phyloP scores from a whole-genome alignment of 1,140 invertebrate genomes.

The Euborellia annulipes region DNA sequence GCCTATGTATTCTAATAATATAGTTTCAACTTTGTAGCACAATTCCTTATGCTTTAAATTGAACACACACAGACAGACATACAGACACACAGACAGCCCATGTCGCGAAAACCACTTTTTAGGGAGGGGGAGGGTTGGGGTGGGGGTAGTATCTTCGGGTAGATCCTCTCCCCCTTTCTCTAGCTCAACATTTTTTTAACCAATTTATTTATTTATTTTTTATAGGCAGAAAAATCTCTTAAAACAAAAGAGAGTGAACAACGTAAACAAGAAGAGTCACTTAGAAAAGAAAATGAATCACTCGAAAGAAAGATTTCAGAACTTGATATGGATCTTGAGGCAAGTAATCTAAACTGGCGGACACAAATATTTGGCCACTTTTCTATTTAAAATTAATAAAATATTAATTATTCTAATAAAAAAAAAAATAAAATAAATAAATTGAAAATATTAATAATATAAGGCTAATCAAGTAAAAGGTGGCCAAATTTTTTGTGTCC shows the following conservation, averaged over 20 bases:
- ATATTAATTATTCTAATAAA: background rate
- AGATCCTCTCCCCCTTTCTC: no score
- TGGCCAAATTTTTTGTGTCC: slow-evolving; percentile 4
- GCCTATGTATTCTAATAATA: no score
- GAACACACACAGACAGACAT: no score
- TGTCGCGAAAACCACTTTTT: no score
- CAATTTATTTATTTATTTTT: slow-evolving; percentile 5
- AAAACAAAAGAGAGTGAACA: slow-evolving; percentile 36
- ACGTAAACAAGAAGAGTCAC: slow-evolving; percentile 34
- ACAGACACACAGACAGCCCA: no score
- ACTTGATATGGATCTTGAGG: slow-evolving; percentile 43
- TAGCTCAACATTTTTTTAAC: background rate
- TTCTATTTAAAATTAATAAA: background rate
- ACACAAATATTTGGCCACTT: no score
- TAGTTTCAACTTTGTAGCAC: no score
- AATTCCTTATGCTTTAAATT: no score
- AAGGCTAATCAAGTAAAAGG: background rate
- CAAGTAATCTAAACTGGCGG: slow-evolving; percentile 16
- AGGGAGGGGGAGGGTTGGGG: no score
- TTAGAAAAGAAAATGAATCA: slow-evolving; percentile 33
- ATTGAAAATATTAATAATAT: background rate
- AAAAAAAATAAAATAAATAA: slow-evolving; percentile 1
- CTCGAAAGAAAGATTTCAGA: slow-evolving; percentile 42
- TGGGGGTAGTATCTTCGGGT: no score
- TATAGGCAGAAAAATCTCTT: slow-evolving; percentile 33